Conservation (phyloP, 2,113 vertebrate species). For the Chaetodon auriga region DNA sequence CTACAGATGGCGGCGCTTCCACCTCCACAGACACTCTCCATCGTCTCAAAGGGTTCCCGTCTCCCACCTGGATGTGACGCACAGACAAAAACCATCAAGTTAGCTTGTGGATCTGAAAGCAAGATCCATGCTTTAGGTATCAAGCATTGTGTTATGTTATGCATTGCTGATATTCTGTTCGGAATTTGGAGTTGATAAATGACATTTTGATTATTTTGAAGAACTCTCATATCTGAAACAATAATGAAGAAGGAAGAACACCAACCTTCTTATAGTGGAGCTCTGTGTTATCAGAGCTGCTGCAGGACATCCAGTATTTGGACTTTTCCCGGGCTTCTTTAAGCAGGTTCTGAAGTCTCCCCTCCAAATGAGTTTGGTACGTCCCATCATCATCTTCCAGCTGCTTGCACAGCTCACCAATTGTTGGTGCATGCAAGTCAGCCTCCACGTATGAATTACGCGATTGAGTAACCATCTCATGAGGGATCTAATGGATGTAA, state of each 20-base stretch:
- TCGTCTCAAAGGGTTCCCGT: constrained; percentile 91
- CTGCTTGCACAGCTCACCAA: constrained; percentile 91
- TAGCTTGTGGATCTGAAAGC: neutral
- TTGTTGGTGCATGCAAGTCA: constrained; percentile 89
- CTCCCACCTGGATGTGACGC: constrained; percentile 87
- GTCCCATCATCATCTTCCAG: constrained; percentile 89
- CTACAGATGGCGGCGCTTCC: constrained; percentile 94
- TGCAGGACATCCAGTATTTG: constrained; percentile 93
- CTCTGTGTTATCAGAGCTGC: constrained; percentile 91
- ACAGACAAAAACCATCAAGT: constrained; percentile 14
- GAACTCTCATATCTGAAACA: neutral
- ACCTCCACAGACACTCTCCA: constrained; percentile 96
- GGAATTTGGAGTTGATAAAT: neutral
- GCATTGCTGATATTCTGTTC: neutral
- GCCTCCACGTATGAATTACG: constrained; percentile 93
- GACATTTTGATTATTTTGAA: neutral
- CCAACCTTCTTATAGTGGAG: constrained; percentile 95
- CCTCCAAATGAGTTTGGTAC: constrained; percentile 89
- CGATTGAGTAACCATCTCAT: constrained; percentile 94
- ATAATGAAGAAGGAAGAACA: neutral
- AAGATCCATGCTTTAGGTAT: neutral
- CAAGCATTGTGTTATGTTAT: neutral
- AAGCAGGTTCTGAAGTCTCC: constrained; percentile 89
- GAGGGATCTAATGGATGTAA: constrained; percentile 87
- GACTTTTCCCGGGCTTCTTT: constrained; percentile 96